Base-by-base conservation (phyloP, 2,797 vertebrate species). In the Scolopax rusticola region DNA sequence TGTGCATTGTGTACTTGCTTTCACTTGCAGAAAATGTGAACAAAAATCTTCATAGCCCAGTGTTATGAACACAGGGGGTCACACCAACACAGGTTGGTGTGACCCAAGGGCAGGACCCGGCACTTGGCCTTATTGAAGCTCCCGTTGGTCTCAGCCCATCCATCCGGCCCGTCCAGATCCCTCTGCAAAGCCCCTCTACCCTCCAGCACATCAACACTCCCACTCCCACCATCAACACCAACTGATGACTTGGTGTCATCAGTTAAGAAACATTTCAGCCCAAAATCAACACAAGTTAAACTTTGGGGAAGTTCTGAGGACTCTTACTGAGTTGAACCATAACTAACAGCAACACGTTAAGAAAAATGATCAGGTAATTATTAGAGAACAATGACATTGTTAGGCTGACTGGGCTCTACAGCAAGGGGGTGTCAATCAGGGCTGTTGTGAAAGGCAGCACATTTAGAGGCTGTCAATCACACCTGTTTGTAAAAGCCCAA, bases 391-490 rank as follows among this genome's bases (percentile, higher is more conserved):
- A 77, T 89, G 53, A 81, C 61, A 40, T 48, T 89, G 90, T 93
- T 94, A 82, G 48, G 74, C 73, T 96, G 91, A 67, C 89, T 95
- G 95, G 95, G 86, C 93, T 84, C 27, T 91, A 79, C 48, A 76
- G 48, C 67, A 59, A 81, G 47, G 65, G 38, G 32, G 60, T 97
- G 96, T 90, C 95, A 95, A 32, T 97, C 94, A 93, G 0, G 0
- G 73, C 6, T 93, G 89, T 87, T 95, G 79, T 82, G 95, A 96
- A 96, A 90, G 84, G 92, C 65, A 33, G 63, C 68, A 70, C 87
- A n/a, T 91, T 94, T 90, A 84, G 90, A 79, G 67, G 28, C 83
- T 95, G 95, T 93, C 97, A 94, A 0, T 97, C 95, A 95, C 4
- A 80, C 54, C 74, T 92, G 47, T 75, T 96, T 84, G 84, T 92